phyloP scores from a whole-genome alignment of 1,140 invertebrate genomes.

The Drosophila setifemur region DNA sequence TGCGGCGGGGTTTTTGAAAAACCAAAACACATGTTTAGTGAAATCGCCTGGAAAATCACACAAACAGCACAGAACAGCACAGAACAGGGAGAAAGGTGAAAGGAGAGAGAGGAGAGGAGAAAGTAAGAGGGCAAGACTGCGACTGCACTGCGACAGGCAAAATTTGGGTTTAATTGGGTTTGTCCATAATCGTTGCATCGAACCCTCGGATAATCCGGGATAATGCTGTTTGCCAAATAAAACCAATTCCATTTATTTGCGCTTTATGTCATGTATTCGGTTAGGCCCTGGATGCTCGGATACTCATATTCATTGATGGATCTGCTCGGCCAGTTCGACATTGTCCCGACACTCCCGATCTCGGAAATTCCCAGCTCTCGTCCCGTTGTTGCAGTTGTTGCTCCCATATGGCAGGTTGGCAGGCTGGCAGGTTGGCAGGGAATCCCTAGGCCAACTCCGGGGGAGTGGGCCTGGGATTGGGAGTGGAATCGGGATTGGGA shows the following conservation, averaged over 20 bases:
- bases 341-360: too few relatives aligned
- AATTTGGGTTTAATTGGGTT: conserved; percentile 78
- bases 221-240: conserved; percentile 81
- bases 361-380: conserved; percentile 21
- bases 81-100: not conserved
- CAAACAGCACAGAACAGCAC: conserved; percentile 12
- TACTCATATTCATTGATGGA: conserved; percentile 52
- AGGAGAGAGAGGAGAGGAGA: not conserved
- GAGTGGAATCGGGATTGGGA: too few relatives aligned
- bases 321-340: not conserved
- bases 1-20: conserved; percentile 66
- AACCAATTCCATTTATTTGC: conserved; percentile 72
- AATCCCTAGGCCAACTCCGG: conserved; percentile 8
- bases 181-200: conserved; percentile 79
- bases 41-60: conserved; percentile 79
- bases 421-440: too few relatives aligned
- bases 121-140: not conserved
- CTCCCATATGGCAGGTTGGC: conserved; percentile 44
- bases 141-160: conserved; percentile 29
- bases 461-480: too few relatives aligned
- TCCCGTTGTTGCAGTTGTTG: too few relatives aligned
- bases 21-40: conserved; percentile 79
- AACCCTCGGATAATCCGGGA: conserved; percentile 80
- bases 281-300: not conserved
- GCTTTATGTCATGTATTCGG: conserved; percentile 59